Evolutionary conservation across 2,888 invertebrate genomes (phyloP), one percentile per base, ranked within the genome.

Genomic region (Meganola albula): DNA sequence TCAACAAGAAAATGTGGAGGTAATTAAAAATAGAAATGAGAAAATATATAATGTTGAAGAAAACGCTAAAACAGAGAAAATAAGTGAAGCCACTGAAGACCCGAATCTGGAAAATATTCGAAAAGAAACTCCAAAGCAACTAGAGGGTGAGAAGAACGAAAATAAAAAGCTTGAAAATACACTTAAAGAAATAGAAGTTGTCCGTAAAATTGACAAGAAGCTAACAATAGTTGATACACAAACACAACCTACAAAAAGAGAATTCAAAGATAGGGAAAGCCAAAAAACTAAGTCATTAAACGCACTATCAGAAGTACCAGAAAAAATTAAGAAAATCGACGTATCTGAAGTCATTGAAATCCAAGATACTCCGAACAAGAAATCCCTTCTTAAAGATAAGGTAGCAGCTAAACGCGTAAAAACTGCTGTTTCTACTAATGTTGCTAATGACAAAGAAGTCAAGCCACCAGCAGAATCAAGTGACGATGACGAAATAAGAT

Each of bases 401-500:
- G 40, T 50, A 26, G 61, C 68, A 3, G 64, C 60, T 1, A 82
- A 76, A 48, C 65, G 70, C 8, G 54, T 67, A 24, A 78, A 70
- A 54, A 44, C 58, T 1, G 49, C 59, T 16, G 21, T 38, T 3
- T 41, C 63, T 4, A 32, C 49, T 2, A 27, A 54, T 4, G 30
- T 40, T 10, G 39, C 49, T 6, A 47, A 3, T 3, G n/a, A 3
- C 8, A 20, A 49, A 2, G 56, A 63, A 1, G 40, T 37, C 1
- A 61, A 64, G 34, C 46, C 55, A 10, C 25, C 40, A 1, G 38
- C 48, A 1, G 73, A 75, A 37, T 65, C 67, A 0, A 80, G 74
- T 21, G 84, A 84, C 16, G 83, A 83, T 3, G 82, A 84, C 16
- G 84, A 83, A 34, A 54, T 79, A 2, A 60, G 83, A 20, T 85